These are phyloP conservation scores for Megalops atlanticus DNA, from an alignment of 2,113 vertebrate species.

Conservation along the genomic window DNA sequence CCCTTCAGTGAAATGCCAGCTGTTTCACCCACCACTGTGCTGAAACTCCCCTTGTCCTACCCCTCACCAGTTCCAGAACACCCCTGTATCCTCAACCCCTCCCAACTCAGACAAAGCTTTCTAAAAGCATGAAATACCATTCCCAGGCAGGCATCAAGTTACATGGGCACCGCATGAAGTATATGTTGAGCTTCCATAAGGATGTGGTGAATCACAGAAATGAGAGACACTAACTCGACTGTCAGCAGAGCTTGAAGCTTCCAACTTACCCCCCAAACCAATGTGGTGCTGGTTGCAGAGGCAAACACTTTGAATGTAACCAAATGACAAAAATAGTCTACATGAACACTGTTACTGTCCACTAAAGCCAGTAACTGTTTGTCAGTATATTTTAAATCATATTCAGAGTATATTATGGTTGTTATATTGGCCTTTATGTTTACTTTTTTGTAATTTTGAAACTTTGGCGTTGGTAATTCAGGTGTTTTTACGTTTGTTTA, in stretches of 20 bases:
- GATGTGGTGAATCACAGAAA: conserved; percentile 52
- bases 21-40: conserved; percentile 52
- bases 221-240: conserved; percentile 35
- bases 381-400: background rate
- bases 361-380: background rate
- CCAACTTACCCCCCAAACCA: conserved; percentile 39
- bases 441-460: background rate
- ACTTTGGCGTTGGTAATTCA: background rate
- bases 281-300: conserved; percentile 26
- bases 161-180: conserved; percentile 57
- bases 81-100: conserved; percentile 24
- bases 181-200: conserved; percentile 57
- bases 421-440: conserved; percentile 20
- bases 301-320: conserved; percentile 59
- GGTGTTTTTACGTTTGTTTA: background rate
- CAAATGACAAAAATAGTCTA: conserved; percentile 61
- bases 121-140: conserved; percentile 63
- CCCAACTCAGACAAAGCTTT: conserved; percentile 28
- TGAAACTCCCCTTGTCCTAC: conserved; percentile 46
- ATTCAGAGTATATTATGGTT: background rate
- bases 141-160: conserved; percentile 63
- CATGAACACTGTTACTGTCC: conserved; percentile 49
- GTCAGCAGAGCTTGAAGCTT: conserved; percentile 45
- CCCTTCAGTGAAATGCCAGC: conserved; percentile 73
- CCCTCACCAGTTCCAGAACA: conserved; percentile 25